Conservation (phyloP, 2,797 vertebrate species). For the Gobionotothen gibberifrons region DNA sequence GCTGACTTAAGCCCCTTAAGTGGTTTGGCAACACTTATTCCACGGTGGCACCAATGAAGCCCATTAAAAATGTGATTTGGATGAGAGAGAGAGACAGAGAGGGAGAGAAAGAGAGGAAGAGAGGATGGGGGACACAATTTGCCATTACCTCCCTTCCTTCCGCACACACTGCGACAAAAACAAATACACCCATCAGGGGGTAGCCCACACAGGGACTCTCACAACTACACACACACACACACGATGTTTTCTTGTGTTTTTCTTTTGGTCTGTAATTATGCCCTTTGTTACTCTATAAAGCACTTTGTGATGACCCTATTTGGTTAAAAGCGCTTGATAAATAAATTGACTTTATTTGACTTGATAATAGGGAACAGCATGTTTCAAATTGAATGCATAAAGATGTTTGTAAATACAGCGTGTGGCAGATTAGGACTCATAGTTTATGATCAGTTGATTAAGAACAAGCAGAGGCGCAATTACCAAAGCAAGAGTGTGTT, state of each 20-base stretch:
- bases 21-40: slow-evolving; percentile 89
- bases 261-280: slow-evolving; percentile 66
- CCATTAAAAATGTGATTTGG: slow-evolving; percentile 86
- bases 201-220: slow-evolving; percentile 61
- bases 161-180: slow-evolving; percentile 71
- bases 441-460: slow-evolving; percentile 72
- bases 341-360: slow-evolving; percentile 73
- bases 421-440: slow-evolving; percentile 50
- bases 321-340: slow-evolving; percentile 71
- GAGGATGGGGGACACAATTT: slow-evolving; percentile 68
- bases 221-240: slow-evolving; percentile 28
- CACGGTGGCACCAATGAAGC: slow-evolving; percentile 84
- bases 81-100: slow-evolving; percentile 61
- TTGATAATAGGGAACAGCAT: slow-evolving; percentile 58
- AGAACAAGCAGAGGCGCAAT: slow-evolving; percentile 55
- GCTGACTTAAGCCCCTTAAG: slow-evolving; percentile 86
- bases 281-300: slow-evolving; percentile 63
- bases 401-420: slow-evolving; percentile 63
- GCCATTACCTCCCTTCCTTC: slow-evolving; percentile 66
- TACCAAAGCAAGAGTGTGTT: slow-evolving; percentile 53
- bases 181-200: slow-evolving; percentile 70
- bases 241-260: slow-evolving; percentile 51
- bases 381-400: slow-evolving; percentile 55
- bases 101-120: slow-evolving; percentile 7
- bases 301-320: slow-evolving; percentile 62